These are phyloP conservation scores for Helarctos malayanus DNA, from an alignment of 2,797 vertebrate genomes.

Conservation along the genomic window DNA sequence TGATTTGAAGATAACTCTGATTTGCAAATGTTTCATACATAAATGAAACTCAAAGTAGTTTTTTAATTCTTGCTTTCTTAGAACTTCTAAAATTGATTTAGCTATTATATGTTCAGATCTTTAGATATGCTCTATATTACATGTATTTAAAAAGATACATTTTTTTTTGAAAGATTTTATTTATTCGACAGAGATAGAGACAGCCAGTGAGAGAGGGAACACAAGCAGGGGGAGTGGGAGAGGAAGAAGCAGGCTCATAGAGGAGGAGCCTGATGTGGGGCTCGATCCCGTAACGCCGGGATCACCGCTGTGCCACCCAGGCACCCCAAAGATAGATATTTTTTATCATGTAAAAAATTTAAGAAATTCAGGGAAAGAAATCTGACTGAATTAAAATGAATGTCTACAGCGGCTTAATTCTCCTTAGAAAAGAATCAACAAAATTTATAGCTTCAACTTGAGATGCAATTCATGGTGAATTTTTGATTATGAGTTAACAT, in stretches of 20 bases:
- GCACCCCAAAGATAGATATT: neutral
- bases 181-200: no score
- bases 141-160: neutral
- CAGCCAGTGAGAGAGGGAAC: no score
- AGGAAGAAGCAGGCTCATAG: no score
- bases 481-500: neutral
- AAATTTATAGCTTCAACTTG: neutral
- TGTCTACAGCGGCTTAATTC: neutral
- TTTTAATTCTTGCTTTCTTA: neutral
- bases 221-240: no score
- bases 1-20: neutral
- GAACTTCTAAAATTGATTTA: slow-evolving; percentile 25
- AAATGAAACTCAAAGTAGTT: slow-evolving; percentile 16
- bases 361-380: neutral
- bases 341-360: neutral
- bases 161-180: no score
- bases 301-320: no score
- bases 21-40: neutral
- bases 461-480: neutral
- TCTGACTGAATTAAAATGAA: slow-evolving; percentile 2
- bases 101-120: neutral
- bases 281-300: no score
- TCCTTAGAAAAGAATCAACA: neutral
- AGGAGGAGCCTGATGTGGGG: no score
- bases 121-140: neutral